Evolutionary conservation across 2,888 invertebrate genomes (phyloP).

Genomic region (Epistrophe grossulariae): DNA sequence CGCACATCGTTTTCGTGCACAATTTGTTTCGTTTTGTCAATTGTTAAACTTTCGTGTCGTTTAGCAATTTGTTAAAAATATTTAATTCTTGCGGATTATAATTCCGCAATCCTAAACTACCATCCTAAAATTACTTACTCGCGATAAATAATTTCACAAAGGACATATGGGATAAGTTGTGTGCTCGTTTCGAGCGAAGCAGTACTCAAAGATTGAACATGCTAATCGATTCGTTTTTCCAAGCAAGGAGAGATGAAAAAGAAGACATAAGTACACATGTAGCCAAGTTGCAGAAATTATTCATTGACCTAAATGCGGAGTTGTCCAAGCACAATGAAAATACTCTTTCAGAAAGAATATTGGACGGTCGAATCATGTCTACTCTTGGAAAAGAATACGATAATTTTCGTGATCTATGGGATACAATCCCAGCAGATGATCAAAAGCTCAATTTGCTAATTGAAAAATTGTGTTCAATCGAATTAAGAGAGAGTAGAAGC

Average conservation of each 20-base stretch:
- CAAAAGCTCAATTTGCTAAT: constrained; percentile 31
- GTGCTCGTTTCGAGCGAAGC: too few relatives aligned
- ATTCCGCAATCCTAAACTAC: too few relatives aligned
- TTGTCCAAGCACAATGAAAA: constrained; percentile 29
- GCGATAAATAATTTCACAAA: too few relatives aligned
- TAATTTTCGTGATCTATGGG: constrained; percentile 31
- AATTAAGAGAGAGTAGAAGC: constrained; percentile 16
- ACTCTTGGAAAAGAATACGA: constrained; percentile 32
- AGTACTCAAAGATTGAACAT: too few relatives aligned
- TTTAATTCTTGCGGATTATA: too few relatives aligned
- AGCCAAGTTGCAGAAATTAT: constrained; percentile 33
- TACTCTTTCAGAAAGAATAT: constrained; percentile 29
- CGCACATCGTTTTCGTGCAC: too few relatives aligned
- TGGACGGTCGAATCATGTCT: constrained; percentile 26
- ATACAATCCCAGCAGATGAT: constrained; percentile 17
- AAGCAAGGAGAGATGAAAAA: constrained; percentile 33
- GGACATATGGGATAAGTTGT: too few relatives aligned
- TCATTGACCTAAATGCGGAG: too few relatives aligned
- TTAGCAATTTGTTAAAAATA: too few relatives aligned
- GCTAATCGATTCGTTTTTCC: constrained; percentile 22
- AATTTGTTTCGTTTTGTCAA: too few relatives aligned
- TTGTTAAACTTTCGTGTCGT: too few relatives aligned
- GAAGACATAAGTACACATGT: constrained; percentile 15
- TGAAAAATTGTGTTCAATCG: constrained; percentile 39
- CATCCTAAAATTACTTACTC: too few relatives aligned